These are phyloP conservation scores for Caenorhabditis inopinata DNA, from an alignment of 1,140 invertebrate species.

Conservation along the genomic window DNA sequence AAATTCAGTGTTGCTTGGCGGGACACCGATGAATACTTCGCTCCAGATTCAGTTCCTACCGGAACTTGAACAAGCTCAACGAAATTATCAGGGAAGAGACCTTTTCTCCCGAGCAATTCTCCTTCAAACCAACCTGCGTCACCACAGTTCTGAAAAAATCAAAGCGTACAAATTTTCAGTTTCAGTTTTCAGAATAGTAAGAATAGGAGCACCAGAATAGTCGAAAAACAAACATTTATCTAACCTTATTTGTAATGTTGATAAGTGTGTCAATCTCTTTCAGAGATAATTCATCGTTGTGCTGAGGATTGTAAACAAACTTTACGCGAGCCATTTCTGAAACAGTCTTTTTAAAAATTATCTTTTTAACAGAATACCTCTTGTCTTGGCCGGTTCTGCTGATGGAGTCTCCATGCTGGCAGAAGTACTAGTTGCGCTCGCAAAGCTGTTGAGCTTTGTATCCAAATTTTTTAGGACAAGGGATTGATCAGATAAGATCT, in stretches of 20 bases:
- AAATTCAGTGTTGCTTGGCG: background rate
- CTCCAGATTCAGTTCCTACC: background rate
- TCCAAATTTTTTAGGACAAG: background rate
- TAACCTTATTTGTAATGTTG: background rate
- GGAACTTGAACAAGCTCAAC: constrained; percentile 54
- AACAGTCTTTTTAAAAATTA: no score
- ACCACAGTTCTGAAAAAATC: constrained; percentile 75
- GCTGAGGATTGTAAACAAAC: constrained; percentile 35
- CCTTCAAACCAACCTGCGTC: constrained; percentile 97
- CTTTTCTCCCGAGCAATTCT: constrained; percentile 81
- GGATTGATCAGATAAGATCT: background rate
- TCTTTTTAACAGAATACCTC: background rate
- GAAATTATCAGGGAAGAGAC: constrained; percentile 96
- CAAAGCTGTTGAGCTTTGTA: background rate
- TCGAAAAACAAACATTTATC: background rate
- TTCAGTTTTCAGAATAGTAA: no score
- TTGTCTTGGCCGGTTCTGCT: background rate
- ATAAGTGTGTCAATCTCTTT: background rate
- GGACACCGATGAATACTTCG: background rate
- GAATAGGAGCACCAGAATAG: no score
- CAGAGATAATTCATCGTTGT: constrained; percentile 12
- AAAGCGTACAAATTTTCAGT: no score
- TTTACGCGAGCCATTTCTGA: constrained; percentile 38
- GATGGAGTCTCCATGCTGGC: background rate
- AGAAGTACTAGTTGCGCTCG: background rate